phyloP scores from a whole-genome alignment of 2,888 invertebrate genomes.

The Frankliniella fusca region DNA sequence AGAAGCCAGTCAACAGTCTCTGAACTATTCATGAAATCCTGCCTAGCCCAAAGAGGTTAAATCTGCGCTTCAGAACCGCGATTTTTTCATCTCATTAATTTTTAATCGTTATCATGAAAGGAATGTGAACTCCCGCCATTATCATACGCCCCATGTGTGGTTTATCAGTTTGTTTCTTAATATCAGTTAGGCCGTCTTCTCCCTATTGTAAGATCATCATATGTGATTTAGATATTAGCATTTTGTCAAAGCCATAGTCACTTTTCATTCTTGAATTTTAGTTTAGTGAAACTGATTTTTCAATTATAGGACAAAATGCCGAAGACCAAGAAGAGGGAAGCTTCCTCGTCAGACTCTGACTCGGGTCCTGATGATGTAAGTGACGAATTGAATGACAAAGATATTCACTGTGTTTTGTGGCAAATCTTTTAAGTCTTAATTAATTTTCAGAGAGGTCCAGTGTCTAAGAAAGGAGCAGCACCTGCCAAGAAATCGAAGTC shows the following conservation, averaged over 20 bases:
- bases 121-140: no score
- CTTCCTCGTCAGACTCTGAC: neutral
- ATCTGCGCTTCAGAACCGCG: no score
- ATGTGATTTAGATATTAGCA: no score
- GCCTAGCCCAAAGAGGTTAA: neutral
- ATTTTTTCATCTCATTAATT: no score
- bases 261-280: no score
- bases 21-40: neutral
- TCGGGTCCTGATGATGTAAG: neutral
- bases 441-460: neutral
- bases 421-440: neutral
- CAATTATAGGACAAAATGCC: neutral
- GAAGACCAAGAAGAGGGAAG: neutral
- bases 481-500: neutral
- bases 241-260: no score
- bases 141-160: no score
- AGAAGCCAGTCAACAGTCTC: neutral
- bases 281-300: no score
- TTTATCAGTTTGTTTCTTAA: no score
- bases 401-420: neutral
- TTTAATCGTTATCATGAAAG: no score
- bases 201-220: no score
- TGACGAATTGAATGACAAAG: neutral
- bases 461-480: neutral
- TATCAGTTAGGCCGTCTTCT: no score